Base-by-base conservation (phyloP, 2,888 invertebrate species). In the Melitaea athalia region DNA sequence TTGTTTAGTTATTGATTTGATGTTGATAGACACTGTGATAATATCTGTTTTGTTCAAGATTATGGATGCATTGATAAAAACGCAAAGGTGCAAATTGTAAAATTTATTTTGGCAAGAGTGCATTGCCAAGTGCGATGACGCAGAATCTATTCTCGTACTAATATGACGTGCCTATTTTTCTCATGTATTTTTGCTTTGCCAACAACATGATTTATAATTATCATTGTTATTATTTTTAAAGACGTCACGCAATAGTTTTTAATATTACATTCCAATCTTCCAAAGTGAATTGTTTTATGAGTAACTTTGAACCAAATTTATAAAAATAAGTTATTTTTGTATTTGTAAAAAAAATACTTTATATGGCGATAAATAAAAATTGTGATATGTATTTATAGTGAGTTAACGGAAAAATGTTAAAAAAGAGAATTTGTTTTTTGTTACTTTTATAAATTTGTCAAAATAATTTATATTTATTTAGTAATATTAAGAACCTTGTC, bases 111-210 rank as follows among this genome's bases (percentile, higher is more conserved):
- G 74, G 72, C 69, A 69, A 47, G 42, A 50, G 59, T 31, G 53
- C 65, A 45, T 31, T 53, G 67, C 68, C 70, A 66, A 65, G 59
- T 62, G 57, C 24, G 49, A 47, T 74, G 74, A 74, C 67, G 70
- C 62, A 6, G 38, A 63, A 65, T 68, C 63, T 73, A 70, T 72
- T 73, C 68, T 63, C 43, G 65, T 64, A 65, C 61, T 68, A 64
- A 72, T 72, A 70, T 68, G 60, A 67, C 65, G 66, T 69, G 68
- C 68, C 70, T 70, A 60, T 68, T 65, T 69, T 64, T 59, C 17
- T 57, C 49, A 59, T 15, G 52, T 69, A 55, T 70, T 59, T 65
- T 66, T 65, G 42, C 55, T 64, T 65, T 65, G 70, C 68, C 70
- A 70, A 63, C 61, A 17, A 53, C 38, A 45, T 57, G 15, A 38